These are phyloP conservation scores for Dolomedes plantarius DNA, from an alignment of 2,888 invertebrate species.

Conservation along the genomic window DNA sequence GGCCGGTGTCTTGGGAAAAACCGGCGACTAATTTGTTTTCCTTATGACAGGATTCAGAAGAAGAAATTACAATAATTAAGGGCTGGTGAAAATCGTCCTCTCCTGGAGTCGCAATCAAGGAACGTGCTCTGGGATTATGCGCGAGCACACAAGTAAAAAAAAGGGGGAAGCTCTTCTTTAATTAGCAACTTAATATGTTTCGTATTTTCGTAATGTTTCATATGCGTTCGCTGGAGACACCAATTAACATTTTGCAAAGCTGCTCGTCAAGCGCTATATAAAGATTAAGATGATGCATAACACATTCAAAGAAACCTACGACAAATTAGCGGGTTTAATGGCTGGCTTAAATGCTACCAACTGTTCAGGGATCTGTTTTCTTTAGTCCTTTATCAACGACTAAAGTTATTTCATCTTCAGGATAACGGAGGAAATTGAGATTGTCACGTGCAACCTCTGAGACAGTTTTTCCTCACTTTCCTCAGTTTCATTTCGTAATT, in stretches of 20 bases:
- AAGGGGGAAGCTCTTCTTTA: slow-evolving; percentile 53
- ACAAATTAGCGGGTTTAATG: slow-evolving; percentile 63
- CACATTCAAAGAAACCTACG: slow-evolving; percentile 32
- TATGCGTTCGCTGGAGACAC: slow-evolving; percentile 55
- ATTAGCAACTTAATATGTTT: slow-evolving; percentile 71
- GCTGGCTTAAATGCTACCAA: slow-evolving; percentile 51
- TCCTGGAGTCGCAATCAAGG: slow-evolving; percentile 44
- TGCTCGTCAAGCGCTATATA: slow-evolving; percentile 28
- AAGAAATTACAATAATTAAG: slow-evolving; percentile 72
- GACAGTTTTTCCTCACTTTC: slow-evolving; percentile 19
- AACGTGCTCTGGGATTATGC: slow-evolving; percentile 32
- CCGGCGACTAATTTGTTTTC: slow-evolving; percentile 69
- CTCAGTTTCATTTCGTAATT: slow-evolving; percentile 33
- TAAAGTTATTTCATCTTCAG: slow-evolving; percentile 37
- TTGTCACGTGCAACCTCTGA: slow-evolving; percentile 31
- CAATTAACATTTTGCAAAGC: slow-evolving; percentile 62
- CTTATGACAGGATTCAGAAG: slow-evolving; percentile 58
- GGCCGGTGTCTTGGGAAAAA: slow-evolving; percentile 60
- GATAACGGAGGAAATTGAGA: slow-evolving; percentile 43
- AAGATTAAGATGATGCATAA: background rate
- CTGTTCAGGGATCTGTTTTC: slow-evolving; percentile 46
- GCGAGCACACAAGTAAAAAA: slow-evolving; percentile 29
- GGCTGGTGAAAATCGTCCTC: slow-evolving; percentile 61
- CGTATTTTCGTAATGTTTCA: slow-evolving; percentile 61
- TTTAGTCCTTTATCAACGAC: background rate